Evolutionary conservation across 1,140 invertebrate species (phyloP).

Genomic region (Trinorchestia longiramus): DNA sequence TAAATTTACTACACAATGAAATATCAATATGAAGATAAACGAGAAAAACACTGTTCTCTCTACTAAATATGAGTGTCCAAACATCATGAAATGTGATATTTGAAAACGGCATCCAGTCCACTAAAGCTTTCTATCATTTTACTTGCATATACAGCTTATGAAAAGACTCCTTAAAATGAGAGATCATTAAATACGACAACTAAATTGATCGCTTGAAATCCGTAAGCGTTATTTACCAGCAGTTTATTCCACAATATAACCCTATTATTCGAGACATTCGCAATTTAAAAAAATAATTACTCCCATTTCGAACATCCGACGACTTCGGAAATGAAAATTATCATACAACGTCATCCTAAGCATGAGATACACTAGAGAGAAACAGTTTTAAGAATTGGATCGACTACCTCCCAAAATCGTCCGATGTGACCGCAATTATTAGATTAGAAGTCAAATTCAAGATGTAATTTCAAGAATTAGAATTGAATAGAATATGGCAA

Average conservation of each 20-base stretch:
- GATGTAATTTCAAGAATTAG: no score
- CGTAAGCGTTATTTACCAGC: background rate
- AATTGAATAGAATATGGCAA: no score
- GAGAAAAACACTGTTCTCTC: background rate
- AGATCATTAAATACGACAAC: background rate
- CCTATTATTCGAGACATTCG: background rate
- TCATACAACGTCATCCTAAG: background rate
- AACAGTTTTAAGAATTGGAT: no score
- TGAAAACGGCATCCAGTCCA: background rate
- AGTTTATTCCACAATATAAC: background rate
- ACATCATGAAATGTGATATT: background rate
- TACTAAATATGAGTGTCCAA: background rate
- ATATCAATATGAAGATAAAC: background rate
- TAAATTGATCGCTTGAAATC: background rate
- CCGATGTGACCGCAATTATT: no score
- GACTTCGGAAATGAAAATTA: background rate
- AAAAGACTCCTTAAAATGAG: background rate
- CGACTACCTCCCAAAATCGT: no score
- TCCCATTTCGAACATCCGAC: background rate
- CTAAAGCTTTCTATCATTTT: background rate
- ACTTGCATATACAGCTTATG: background rate
- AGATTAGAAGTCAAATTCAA: no score
- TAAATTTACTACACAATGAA: background rate
- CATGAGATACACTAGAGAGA: no score
- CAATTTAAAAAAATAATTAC: background rate